A percentile compares a stretch with the other conserved stretches of the same genome.
Evolutionary conservation across 53 echinoderm and acorn worm genomes (phyloP).

Genomic region (Astropecten irregularis): DNA sequence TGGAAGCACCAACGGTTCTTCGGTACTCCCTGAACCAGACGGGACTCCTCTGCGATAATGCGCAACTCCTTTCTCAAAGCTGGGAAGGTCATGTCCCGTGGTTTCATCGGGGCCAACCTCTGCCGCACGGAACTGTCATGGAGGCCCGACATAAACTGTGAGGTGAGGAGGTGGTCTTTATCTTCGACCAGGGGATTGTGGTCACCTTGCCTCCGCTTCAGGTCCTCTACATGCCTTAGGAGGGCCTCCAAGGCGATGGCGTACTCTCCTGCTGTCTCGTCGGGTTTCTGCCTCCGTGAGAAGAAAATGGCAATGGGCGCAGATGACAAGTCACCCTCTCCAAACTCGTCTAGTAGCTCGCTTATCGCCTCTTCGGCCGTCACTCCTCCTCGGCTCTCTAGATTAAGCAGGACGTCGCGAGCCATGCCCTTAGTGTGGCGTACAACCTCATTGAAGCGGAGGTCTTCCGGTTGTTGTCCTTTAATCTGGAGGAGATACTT

Average conservation of each 20-base stretch:
- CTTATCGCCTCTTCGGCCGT: slow-evolving; percentile 16
- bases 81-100: slow-evolving; percentile 8
- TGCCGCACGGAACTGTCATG: slow-evolving; percentile 8
- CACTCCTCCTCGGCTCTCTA: neutral
- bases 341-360: slow-evolving; percentile 17
- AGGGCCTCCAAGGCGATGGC: slow-evolving; percentile 50
- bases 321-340: neutral
- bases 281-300: neutral
- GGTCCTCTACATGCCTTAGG: slow-evolving; percentile 9
- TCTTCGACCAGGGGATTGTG: neutral
- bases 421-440: neutral
- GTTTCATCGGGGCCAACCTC: slow-evolving; percentile 42
- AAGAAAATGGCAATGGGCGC: slow-evolving; percentile 34
- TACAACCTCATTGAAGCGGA: neutral
- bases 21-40: neutral
- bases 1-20: neutral
- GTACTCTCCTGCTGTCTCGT: slow-evolving; percentile 16
- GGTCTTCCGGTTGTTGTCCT: neutral
- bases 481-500: neutral
- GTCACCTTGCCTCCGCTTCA: neutral
- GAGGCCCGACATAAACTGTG: slow-evolving; percentile 32
- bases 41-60: neutral
- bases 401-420: slow-evolving; percentile 36
- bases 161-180: neutral
- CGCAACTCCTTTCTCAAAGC: neutral